Conservation (phyloP, 2,888 invertebrate species). For the Lobophora halterata region DNA sequence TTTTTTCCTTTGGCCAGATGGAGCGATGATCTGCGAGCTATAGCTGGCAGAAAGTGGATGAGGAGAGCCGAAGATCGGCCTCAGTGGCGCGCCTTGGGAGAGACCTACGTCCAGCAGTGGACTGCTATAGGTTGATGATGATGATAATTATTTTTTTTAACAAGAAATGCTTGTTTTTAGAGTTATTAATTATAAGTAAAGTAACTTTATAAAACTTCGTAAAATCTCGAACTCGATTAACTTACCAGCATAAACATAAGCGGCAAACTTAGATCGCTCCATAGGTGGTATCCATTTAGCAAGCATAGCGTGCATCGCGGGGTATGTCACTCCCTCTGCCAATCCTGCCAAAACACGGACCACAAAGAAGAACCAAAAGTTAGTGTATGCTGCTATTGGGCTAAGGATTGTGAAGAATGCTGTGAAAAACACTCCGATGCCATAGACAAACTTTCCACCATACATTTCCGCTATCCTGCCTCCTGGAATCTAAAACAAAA, state of each 20-base stretch:
- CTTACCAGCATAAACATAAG: constrained; percentile 90
- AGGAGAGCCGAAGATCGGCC: no score
- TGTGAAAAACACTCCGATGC: constrained; percentile 89
- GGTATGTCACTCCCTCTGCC: constrained; percentile 95
- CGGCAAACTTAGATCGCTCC: constrained; percentile 94
- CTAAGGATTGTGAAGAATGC: constrained; percentile 91
- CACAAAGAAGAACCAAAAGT: constrained; percentile 85
- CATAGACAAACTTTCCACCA: constrained; percentile 94
- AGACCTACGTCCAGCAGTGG: no score
- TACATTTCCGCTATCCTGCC: constrained; percentile 91
- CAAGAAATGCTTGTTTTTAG: no score
- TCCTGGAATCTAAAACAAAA: constrained; percentile 80
- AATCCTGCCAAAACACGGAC: constrained; percentile 91
- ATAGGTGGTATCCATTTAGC: constrained; percentile 96
- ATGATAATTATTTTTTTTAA: no score
- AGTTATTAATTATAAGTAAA: no score
- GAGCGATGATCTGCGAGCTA: no score
- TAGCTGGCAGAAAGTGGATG: no score
- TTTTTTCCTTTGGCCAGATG: no score
- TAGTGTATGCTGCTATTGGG: constrained; percentile 88
- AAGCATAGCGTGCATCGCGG: constrained; percentile 96
- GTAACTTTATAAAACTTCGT: no score
- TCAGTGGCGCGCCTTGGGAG: no score
- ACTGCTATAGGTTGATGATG: no score
- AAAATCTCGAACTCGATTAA: no score